Percentiles rank a stretch among this genome's conserved stretches.
phyloP scores from a whole-genome alignment of 2,888 invertebrate species.

The Lepidochrysops patricia region DNA sequence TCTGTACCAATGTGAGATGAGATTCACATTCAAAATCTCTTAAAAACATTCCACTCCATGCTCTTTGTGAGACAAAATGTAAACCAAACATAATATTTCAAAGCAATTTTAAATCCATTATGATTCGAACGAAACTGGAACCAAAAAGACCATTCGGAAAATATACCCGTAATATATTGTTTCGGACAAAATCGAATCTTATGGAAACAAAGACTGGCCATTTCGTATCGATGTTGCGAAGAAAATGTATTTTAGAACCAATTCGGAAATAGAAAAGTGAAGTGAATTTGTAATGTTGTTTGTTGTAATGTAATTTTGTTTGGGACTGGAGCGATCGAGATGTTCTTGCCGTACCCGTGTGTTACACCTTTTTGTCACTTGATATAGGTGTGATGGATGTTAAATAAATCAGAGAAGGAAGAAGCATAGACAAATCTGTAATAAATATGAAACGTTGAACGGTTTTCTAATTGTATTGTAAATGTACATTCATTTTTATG shows the following conservation, averaged over 20 bases:
- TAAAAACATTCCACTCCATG: not conserved
- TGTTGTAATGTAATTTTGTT: slow-evolving; percentile 10
- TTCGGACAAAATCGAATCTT: slow-evolving; percentile 11
- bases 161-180: not conserved
- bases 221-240: slow-evolving; percentile 9
- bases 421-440: too few relatives aligned
- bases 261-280: not conserved
- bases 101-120: slow-evolving; percentile 10
- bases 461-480: too few relatives aligned
- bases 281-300: slow-evolving; percentile 11
- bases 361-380: not conserved
- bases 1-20: too few relatives aligned
- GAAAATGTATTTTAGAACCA: slow-evolving; percentile 14
- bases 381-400: not conserved
- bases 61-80: not conserved
- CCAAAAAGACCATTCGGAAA: not conserved
- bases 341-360: not conserved
- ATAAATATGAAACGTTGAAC: too few relatives aligned
- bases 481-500: too few relatives aligned
- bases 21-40: not conserved
- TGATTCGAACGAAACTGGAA: slow-evolving; percentile 3
- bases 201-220: slow-evolving; percentile 7
- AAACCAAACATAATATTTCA: not conserved
- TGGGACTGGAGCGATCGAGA: not conserved
- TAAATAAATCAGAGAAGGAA: not conserved